Evolutionary conservation across 2,797 vertebrate genomes (phyloP).

Genomic region (Eptatretus atami): DNA sequence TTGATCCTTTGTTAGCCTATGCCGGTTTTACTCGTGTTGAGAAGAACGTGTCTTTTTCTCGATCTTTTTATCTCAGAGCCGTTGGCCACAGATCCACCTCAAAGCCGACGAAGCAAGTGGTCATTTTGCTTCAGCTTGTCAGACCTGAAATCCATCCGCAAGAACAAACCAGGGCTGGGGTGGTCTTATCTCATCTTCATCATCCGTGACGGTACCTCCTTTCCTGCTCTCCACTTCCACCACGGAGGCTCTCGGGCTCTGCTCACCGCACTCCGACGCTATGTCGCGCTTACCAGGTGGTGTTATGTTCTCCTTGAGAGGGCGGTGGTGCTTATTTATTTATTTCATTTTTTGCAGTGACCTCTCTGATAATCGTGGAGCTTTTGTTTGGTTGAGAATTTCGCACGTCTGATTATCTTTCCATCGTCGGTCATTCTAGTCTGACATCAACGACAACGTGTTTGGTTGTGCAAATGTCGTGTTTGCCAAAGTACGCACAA

Average conservation of each 20-base stretch:
- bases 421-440: too few species aligned
- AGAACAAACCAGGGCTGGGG: slow-evolving; percentile 39
- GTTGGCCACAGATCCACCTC: too few species aligned
- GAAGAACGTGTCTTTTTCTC: too few species aligned
- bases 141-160: slow-evolving; percentile 44
- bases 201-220: slow-evolving; percentile 35
- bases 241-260: slow-evolving; percentile 41
- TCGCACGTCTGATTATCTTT: too few species aligned
- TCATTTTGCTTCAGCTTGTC: slow-evolving; percentile 45
- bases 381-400: too few species aligned
- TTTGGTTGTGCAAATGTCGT: too few species aligned
- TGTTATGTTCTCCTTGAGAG: neutral
- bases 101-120: slow-evolving; percentile 12
- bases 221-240: slow-evolving; percentile 54
- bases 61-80: too few species aligned
- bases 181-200: slow-evolving; percentile 52
- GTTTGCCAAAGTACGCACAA: too few species aligned
- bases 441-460: too few species aligned
- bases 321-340: neutral
- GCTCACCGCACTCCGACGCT: slow-evolving; percentile 30
- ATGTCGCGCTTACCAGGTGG: slow-evolving; percentile 43
- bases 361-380: too few species aligned
- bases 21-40: too few species aligned
- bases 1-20: too few species aligned
- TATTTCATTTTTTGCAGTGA: neutral